These are phyloP conservation scores for Seira ritae DNA, from an alignment of 2,888 invertebrate species.

Conservation along the genomic window DNA sequence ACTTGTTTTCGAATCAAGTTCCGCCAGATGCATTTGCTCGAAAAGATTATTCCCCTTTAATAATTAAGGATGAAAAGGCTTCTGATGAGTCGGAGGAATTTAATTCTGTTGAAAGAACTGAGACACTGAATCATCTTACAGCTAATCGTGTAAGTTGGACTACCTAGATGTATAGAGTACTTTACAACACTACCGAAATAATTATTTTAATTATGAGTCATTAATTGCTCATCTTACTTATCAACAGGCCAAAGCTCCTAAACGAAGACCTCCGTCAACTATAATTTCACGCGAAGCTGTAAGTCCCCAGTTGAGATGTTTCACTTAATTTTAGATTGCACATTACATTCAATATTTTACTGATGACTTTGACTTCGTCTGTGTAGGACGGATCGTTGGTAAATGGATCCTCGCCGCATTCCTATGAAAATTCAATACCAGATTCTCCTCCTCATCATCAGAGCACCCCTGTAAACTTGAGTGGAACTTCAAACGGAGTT, in stretches of 20 bases:
- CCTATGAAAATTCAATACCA: slow-evolving; percentile 35
- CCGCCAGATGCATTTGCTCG: slow-evolving; percentile 36
- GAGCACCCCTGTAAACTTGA: slow-evolving; percentile 62
- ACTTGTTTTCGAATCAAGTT: slow-evolving; percentile 44
- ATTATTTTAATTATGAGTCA: background rate
- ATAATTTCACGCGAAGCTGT: slow-evolving; percentile 75
- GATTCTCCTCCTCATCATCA: slow-evolving; percentile 51
- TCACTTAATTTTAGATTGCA: background rate
- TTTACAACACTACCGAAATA: background rate
- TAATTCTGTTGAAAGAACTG: slow-evolving; percentile 77
- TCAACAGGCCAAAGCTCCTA: slow-evolving; percentile 80
- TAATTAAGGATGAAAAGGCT: slow-evolving; percentile 41
- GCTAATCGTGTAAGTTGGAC: slow-evolving; percentile 76
- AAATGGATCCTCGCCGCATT: slow-evolving; percentile 49
- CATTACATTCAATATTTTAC: background rate
- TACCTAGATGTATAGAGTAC: too few relatives aligned
- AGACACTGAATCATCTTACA: slow-evolving; percentile 78
- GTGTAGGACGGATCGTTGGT: slow-evolving; percentile 38
- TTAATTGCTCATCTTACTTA: background rate
- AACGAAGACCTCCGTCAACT: slow-evolving; percentile 82
- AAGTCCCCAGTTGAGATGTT: slow-evolving; percentile 50
- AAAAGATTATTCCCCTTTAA: slow-evolving; percentile 27
- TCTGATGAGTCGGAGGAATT: slow-evolving; percentile 75
- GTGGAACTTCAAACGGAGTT: slow-evolving; percentile 50
- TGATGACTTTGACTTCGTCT: too few relatives aligned